Base-by-base conservation (phyloP, 2,113 vertebrate genomes). In the Ursus arctos region DNA sequence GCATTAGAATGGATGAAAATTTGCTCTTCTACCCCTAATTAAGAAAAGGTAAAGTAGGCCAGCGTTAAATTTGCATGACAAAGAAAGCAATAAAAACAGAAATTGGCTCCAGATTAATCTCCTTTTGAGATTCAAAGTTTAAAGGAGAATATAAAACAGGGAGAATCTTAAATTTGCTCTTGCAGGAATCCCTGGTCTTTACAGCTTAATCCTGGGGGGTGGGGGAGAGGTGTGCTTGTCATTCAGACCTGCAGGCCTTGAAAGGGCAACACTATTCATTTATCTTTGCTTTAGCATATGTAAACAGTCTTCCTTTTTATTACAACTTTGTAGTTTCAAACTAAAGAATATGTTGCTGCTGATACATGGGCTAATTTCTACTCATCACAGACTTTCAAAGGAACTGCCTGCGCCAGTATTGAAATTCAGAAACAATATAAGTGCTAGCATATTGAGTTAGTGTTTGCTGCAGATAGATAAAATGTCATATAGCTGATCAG, bases 61-160 rank as follows among this genome's bases (percentile, higher is more conserved):
- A 72, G 40, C 14, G 2, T 61, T 71, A 8, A 4, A 94, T 96
- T 95, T 98, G 77, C 53, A 92, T 95, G 96, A 80, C 88, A 92
- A 98, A 95, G 88, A 72, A 40, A 43, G 49, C 76, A 87, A 55
- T 53, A 83, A 65, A 86, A 96, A 95, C 33, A 96, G 63, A 84
- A 92, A 91, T 28, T 92, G 88, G 33, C 67, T 85, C 21, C 89
- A 86, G 63, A 69, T 86, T 93, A 89, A 95, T 74, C 84, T 97
- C 40, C 65, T 79, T 57, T 88, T 49, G 57, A 97, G 79, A 84
- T 72, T 95, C 55, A 51, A 84, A 61, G 24, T 87, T 95, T 74
- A 94, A 93, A 97, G 67, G 28, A 88, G 82, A 96, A 26, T 77
- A 74, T 47, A 67, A 96, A 96, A 26, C 22, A 77, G 24, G 43